A percentile compares a stretch with the other conserved stretches of the same genome.
phyloP scores from a whole-genome alignment of 2,797 vertebrate genomes.

The Rhinella marina region DNA sequence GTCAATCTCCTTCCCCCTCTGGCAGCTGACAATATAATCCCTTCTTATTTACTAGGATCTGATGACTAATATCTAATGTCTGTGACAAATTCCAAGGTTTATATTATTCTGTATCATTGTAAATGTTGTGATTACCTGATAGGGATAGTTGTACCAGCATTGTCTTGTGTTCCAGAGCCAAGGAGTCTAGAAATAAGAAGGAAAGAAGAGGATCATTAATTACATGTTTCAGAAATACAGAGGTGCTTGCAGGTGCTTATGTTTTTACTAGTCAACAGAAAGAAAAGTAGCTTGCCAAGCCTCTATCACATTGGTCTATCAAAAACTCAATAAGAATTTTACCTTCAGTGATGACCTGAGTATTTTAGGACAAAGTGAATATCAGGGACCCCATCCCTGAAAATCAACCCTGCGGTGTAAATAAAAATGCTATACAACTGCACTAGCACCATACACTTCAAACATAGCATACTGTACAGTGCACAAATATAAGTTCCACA shows the following conservation, averaged over 20 bases:
- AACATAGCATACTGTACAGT: neutral
- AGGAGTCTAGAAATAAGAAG: conserved; percentile 77
- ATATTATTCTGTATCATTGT: neutral
- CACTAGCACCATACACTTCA: neutral
- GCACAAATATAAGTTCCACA: neutral
- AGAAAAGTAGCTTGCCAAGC: neutral
- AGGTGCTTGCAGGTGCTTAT: neutral
- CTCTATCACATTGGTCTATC: neutral
- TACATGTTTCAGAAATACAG: neutral
- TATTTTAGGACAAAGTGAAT: neutral
- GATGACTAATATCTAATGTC: too few relatives aligned
- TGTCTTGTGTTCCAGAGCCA: conserved; percentile 97
- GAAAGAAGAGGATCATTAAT: conserved; percentile 8
- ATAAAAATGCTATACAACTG: neutral
- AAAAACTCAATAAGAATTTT: neutral
- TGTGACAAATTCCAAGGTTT: too few relatives aligned
- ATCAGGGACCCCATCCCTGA: too few relatives aligned
- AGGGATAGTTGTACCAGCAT: conserved; percentile 97
- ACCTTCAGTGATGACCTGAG: neutral
- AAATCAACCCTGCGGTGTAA: neutral
- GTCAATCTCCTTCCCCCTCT: too few relatives aligned
- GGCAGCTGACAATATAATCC: too few relatives aligned
- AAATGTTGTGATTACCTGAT: conserved; percentile 84
- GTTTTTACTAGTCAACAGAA: too few relatives aligned
- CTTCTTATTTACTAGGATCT: too few relatives aligned